Evolutionary conservation across 1,140 invertebrate genomes (phyloP).

Genomic region (Holotrichia oblita): DNA sequence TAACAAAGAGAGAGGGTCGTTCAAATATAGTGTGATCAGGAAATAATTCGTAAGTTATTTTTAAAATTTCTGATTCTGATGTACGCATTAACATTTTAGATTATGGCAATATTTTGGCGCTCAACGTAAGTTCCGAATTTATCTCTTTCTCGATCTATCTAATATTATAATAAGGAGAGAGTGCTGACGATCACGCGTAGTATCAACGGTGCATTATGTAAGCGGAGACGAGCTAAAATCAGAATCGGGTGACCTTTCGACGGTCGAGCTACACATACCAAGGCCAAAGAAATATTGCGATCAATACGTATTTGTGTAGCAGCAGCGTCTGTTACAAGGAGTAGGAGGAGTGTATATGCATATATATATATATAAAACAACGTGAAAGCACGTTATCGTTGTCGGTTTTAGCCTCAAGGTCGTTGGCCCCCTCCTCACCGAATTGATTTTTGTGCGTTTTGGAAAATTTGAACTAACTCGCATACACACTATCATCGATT

Average conservation of each 20-base stretch:
- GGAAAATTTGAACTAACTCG: neutral
- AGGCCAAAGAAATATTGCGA: constrained; percentile 36
- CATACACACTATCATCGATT: neutral
- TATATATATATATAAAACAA: constrained; percentile 9
- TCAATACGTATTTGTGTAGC: constrained; percentile 23
- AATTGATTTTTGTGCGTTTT: constrained; percentile 21
- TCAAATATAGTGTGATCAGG: neutral
- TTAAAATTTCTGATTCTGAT: too few species aligned
- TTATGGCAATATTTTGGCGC: too few species aligned
- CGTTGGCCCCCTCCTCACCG: constrained; percentile 10
- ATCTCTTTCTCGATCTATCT: too few species aligned
- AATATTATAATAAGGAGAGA: neutral
- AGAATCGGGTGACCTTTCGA: constrained; percentile 34
- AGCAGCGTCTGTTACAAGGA: constrained; percentile 20
- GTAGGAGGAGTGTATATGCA: constrained; percentile 20
- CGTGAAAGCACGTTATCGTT: constrained; percentile 31
- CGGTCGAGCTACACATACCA: constrained; percentile 11
- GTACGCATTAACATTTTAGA: too few species aligned
- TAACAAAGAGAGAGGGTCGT: constrained; percentile 65
- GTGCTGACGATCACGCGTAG: constrained; percentile 3
- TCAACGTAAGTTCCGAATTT: too few species aligned
- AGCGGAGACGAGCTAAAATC: constrained; percentile 35
- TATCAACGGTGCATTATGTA: constrained; percentile 25
- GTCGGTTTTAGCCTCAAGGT: constrained; percentile 35
- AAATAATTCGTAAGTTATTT: too few species aligned